Evolutionary conservation across 2,888 invertebrate genomes (phyloP).

Genomic region (Oligia strigilis): DNA sequence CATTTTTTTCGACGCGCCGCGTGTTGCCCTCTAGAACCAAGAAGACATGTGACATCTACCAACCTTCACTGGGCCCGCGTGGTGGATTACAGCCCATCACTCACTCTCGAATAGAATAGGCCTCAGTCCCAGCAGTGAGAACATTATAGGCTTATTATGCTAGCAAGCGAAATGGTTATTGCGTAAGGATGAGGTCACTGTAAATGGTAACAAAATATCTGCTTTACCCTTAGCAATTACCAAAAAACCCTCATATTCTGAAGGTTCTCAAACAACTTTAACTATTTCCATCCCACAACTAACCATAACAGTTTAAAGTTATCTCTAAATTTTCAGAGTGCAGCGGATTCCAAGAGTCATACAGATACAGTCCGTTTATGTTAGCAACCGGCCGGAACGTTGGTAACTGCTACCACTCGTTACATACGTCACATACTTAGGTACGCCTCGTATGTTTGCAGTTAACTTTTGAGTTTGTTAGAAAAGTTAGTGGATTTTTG

Average conservation of each 20-base stretch:
- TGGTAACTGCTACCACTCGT: conserved; percentile 2
- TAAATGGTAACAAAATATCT: not conserved
- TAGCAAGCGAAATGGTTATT: not conserved
- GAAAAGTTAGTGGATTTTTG: conserved; percentile 16
- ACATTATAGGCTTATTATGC: no score
- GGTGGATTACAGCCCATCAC: no score
- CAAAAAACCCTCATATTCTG: not conserved
- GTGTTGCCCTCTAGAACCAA: no score
- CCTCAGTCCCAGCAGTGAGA: no score
- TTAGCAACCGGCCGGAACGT: conserved; percentile 2
- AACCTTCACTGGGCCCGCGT: no score
- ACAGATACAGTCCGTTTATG: conserved; percentile 28
- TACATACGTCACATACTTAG: conserved; percentile 18
- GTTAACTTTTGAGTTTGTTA: conserved; percentile 6
- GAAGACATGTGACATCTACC: no score
- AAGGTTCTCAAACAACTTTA: not conserved
- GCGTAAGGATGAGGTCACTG: not conserved
- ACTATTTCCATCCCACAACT: not conserved
- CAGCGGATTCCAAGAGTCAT: conserved; percentile 17
- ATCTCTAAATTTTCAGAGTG: conserved; percentile 17
- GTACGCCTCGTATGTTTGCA: conserved; percentile 5
- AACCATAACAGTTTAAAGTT: conserved; percentile 17
- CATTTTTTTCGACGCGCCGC: no score
- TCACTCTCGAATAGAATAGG: no score
- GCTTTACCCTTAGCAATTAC: not conserved